Base-by-base conservation (phyloP, 2,113 vertebrate species). In the Okapia johnstoni region DNA sequence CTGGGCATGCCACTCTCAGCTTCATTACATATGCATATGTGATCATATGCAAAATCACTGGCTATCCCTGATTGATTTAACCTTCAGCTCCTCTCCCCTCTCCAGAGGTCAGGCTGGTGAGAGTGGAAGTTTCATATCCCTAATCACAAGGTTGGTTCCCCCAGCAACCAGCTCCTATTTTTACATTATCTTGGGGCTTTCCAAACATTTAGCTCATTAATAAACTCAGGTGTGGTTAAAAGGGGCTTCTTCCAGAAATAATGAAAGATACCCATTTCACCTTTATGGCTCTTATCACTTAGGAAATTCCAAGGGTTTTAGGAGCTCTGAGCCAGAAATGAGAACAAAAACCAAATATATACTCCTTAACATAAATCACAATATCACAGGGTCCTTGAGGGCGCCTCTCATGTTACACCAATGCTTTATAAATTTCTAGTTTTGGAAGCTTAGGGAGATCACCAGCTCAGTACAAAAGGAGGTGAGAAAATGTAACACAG, bases 141-240 rank as follows among this genome's bases (percentile, higher is more conserved):
- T 80, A 79, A 63, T 25, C 48, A 26, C 17, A 28, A 16, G 9
- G 19, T 54, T 86, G 48, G 40, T 60, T 80, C 26, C 60, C 11
- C 26, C 26, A 6, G 58, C 57, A 96, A 70, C 58, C 43, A 50
- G 81, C 21, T 58, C 43, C 57, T 21, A 48, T 66, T 58, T 43
- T 70, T 70, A 80, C 50, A 73, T 81, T 85, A 73, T 81, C 61
- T 40, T 79, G 70, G 92, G 70, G n/a, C 21, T 90, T 90, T 81
- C 81, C 70, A 43, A 94, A 96, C 90, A 70, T 81, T 40, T 23
- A 86, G 33, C 87, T 94, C 66, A 90, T 96, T 86, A 79, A 79
- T 57, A 90, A 57, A 80, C 21, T 58, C 80, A 76, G 58, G 28
- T 70, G 16, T 43, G 57, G n/a, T 79, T 86, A 70, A 70, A 91